Evolutionary conservation across 2,888 invertebrate species (phyloP).

Genomic region (Spodoptera littoralis): DNA sequence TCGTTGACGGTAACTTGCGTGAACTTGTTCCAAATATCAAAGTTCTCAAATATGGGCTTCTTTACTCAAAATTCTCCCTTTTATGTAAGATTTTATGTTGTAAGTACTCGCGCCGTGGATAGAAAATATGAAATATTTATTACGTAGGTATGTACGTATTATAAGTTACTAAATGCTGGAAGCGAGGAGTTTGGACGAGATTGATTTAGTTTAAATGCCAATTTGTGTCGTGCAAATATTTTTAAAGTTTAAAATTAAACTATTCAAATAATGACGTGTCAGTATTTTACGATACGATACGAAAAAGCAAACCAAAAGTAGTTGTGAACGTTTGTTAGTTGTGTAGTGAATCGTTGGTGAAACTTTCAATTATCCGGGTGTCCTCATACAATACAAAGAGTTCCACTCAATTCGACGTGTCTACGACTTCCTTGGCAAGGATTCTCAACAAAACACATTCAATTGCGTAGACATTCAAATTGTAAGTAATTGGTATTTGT

Average conservation of each 20-base stretch:
- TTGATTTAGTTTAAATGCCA: too few species aligned
- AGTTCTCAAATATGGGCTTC: constrained; percentile 6
- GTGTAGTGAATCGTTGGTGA: constrained; percentile 5
- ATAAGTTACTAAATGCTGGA: too few species aligned
- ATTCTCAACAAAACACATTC: constrained; percentile 42
- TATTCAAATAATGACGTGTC: too few species aligned
- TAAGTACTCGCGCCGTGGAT: too few species aligned
- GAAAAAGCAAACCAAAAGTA: too few species aligned
- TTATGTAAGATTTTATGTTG: not conserved
- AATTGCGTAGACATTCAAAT: constrained; percentile 36
- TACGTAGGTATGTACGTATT: too few species aligned
- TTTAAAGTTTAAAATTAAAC: too few species aligned
- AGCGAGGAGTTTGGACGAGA: too few species aligned
- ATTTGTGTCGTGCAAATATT: too few species aligned
- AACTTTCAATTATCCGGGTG: constrained; percentile 12
- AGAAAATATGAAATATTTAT: too few species aligned
- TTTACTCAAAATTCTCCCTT: not conserved
- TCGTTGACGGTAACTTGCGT: constrained; percentile 12
- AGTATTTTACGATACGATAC: too few species aligned
- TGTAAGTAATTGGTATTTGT: constrained; percentile 43
- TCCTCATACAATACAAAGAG: constrained; percentile 9
- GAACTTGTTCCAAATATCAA: constrained; percentile 20
- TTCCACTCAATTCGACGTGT: constrained; percentile 3
- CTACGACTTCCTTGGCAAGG: constrained; percentile 22
- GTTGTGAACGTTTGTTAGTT: constrained; percentile 5